A percentile compares a stretch with the other conserved stretches of the same genome.
phyloP scores from a whole-genome alignment of 1,140 invertebrate species.

The Globodera rostochiensis region DNA sequence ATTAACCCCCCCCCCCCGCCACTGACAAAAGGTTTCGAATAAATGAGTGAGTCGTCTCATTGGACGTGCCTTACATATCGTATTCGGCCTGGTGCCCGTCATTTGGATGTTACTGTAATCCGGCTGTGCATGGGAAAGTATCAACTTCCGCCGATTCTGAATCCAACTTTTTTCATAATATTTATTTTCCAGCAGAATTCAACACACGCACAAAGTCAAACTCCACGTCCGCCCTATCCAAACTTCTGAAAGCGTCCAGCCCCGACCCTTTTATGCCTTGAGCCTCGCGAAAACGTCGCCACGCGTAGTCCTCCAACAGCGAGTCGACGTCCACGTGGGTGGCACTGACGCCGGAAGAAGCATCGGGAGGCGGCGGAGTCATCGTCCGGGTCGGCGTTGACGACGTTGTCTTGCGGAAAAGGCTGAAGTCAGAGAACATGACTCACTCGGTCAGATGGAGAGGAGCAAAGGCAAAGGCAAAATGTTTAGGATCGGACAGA shows the following conservation, averaged over 20 bases:
- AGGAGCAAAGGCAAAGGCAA: background rate
- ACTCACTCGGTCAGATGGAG: background rate
- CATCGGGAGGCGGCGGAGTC: slow-evolving; percentile 7
- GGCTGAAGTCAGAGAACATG: background rate
- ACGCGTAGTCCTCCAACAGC: slow-evolving; percentile 67
- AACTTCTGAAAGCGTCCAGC: slow-evolving; percentile 59
- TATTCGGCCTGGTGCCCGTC: slow-evolving; percentile 58
- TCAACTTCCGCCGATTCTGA: slow-evolving; percentile 67
- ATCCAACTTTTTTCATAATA: background rate
- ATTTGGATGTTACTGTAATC: slow-evolving; percentile 62
- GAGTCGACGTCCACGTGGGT: slow-evolving; percentile 67
- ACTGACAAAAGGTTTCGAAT: background rate
- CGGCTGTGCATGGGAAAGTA: slow-evolving; percentile 65
- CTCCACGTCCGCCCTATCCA: slow-evolving; percentile 61
- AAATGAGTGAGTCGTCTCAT: no score
- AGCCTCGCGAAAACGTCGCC: slow-evolving; percentile 65
- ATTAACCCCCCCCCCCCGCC: no score
- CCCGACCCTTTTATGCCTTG: slow-evolving; percentile 65
- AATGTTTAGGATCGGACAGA: background rate
- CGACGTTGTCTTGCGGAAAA: slow-evolving; percentile 11
- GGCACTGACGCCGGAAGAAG: slow-evolving; percentile 31
- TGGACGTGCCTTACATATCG: slow-evolving; percentile 62
- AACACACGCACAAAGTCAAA: slow-evolving; percentile 59
- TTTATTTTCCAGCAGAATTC: background rate
- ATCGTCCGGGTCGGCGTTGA: slow-evolving; percentile 2